Conservation (phyloP, 2,888 invertebrate species). For the Nomada goodeniana region DNA sequence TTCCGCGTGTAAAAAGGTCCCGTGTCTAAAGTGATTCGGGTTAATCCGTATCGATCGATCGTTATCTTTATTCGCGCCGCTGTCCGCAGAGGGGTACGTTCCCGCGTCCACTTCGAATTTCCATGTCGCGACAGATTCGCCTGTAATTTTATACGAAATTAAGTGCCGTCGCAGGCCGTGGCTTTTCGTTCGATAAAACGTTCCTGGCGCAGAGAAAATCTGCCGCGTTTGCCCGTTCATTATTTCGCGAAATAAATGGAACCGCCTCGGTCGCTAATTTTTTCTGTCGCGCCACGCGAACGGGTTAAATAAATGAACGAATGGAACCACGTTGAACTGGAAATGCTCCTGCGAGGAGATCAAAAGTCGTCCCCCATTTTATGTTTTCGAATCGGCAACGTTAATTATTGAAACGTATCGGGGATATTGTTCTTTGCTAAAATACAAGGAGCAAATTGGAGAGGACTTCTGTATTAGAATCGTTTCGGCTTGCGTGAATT, state of each 20-base stretch:
- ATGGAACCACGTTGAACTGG: background rate
- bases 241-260: slow-evolving; percentile 32
- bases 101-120: slow-evolving; percentile 1
- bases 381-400: too few relatives aligned
- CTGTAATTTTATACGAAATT: background rate
- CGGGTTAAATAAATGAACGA: background rate
- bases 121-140: background rate
- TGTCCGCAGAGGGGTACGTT: background rate
- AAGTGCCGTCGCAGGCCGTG: background rate
- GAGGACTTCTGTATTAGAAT: too few relatives aligned
- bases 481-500: too few relatives aligned
- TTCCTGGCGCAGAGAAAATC: background rate
- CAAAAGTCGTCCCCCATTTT: too few relatives aligned
- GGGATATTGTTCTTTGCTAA: too few relatives aligned
- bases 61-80: slow-evolving; percentile 14
- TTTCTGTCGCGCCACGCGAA: background rate
- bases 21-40: slow-evolving; percentile 33
- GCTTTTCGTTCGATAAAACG: background rate
- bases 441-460: too few relatives aligned
- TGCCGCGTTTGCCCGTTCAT: background rate
- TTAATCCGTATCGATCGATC: slow-evolving; percentile 57
- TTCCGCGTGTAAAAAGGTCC: slow-evolving; percentile 34
- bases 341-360: too few relatives aligned
- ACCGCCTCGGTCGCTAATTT: slow-evolving; percentile 13
- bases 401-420: too few relatives aligned